Conservation (phyloP, 2,888 invertebrate genomes). For the Lasiommata megera region DNA sequence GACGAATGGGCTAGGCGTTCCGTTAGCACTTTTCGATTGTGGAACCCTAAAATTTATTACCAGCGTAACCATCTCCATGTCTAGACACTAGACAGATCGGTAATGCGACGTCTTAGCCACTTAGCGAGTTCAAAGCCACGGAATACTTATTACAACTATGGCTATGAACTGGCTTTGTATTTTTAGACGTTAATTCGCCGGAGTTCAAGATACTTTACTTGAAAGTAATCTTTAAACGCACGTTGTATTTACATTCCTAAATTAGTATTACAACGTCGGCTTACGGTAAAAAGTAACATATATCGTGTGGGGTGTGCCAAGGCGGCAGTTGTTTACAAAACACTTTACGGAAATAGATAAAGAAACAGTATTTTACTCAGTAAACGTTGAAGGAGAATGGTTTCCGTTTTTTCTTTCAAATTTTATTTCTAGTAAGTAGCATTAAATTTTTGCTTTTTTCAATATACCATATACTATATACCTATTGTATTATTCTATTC, state of each 20-base stretch:
- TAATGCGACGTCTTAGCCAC: constrained; percentile 26
- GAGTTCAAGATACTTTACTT: constrained; percentile 16
- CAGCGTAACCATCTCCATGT: constrained; percentile 8
- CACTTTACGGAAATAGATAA: constrained; percentile 6
- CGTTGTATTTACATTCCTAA: constrained; percentile 1
- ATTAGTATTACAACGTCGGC: not conserved
- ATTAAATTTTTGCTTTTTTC: too few relatives aligned
- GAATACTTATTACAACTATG: constrained; percentile 2
- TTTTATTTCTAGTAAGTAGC: too few relatives aligned
- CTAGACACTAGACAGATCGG: constrained; percentile 27
- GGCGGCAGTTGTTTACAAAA: not conserved
- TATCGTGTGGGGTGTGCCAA: not conserved
- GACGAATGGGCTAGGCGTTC: too few relatives aligned
- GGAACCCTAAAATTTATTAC: constrained; percentile 8
- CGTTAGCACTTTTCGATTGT: too few relatives aligned
- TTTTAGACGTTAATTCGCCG: constrained; percentile 33
- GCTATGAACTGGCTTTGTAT: constrained; percentile 27
- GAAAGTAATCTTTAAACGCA: constrained; percentile 10
- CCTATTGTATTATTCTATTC: too few relatives aligned
- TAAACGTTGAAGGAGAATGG: not conserved
- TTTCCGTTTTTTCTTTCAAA: not conserved
- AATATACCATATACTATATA: too few relatives aligned
- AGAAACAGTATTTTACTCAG: not conserved
- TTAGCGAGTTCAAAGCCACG: constrained; percentile 29
- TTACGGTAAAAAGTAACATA: constrained; percentile 4